These are phyloP conservation scores for Ischnus inquisitorius DNA, from an alignment of 2,888 invertebrate species.

Conservation along the genomic window DNA sequence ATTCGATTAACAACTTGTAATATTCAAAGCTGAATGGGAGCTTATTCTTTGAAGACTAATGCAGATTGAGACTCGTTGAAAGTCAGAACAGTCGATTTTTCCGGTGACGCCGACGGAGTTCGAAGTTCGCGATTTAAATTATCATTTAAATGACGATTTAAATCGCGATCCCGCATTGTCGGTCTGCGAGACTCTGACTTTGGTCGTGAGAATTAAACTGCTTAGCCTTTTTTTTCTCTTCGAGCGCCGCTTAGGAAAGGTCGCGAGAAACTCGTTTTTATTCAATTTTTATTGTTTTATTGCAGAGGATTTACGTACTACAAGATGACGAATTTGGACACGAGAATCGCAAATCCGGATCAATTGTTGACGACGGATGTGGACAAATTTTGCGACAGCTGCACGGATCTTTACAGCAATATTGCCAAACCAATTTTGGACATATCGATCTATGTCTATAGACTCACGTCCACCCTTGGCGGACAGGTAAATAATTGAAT, in stretches of 20 bases:
- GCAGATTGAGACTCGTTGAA: not conserved
- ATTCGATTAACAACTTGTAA: not conserved
- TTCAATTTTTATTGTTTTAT: constrained; percentile 66
- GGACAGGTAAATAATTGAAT: constrained; percentile 87
- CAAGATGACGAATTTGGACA: constrained; percentile 98
- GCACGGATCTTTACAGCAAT: constrained; percentile 98
- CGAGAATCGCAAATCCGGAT: constrained; percentile 97
- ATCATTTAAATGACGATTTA: not conserved
- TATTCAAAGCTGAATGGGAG: not conserved
- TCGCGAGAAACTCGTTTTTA: not conserved
- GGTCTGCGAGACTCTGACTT: too few species aligned
- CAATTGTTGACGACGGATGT: constrained; percentile 98
- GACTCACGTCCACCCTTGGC: constrained; percentile 94
- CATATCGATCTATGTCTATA: constrained; percentile 96
- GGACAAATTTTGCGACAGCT: constrained; percentile 98
- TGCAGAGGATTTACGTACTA: constrained; percentile 97
- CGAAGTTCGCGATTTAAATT: constrained; percentile 43
- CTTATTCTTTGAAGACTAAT: not conserved
- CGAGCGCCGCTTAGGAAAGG: not conserved
- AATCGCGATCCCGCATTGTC: too few species aligned
- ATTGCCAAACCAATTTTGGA: constrained; percentile 98
- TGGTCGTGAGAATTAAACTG: too few species aligned
- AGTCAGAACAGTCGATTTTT: not conserved
- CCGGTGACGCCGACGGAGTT: constrained; percentile 14
- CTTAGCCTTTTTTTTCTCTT: not conserved